Evolutionary conservation across 2,888 invertebrate genomes (phyloP), one percentile per base, ranked within the genome.

Genomic region (Calameuta idolon): DNA sequence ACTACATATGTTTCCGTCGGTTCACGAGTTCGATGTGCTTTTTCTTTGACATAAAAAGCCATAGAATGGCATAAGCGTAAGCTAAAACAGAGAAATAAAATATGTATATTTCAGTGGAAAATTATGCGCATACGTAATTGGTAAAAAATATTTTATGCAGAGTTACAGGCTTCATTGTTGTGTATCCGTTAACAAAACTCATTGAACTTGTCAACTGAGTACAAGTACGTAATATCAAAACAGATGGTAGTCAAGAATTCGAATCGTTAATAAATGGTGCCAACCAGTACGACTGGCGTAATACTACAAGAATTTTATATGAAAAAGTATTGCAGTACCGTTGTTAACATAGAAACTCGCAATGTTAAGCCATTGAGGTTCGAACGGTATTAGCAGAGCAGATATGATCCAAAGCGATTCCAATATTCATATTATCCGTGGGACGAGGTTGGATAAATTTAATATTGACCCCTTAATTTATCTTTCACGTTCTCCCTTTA

Each of bases 81-180:
- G 35, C 35, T 12, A 12, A 35, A 35, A 3, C 4, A 35, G 12
- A 12, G 3, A 35, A 35, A 35, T 35, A 35, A 35, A 35, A 35
- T 35, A 35, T n/a, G n/a, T n/a, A n/a, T 35, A 35, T 35, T 35
- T 35, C 12, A 35, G 35, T 35, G 35, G 12, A 35, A 35, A 35
- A 12, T 12, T 35, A 35, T 35, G 35, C 12, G 35, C 0, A 35
- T 12, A 3, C 35, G 11, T 35, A 11, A 35, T 35, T 12, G 12
- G 0, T 12, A 11, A 35, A 0, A 12, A 3, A 12, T 12, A 0
- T 12, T 3, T 11, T 35, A 35, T 12, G 35, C 1, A 1, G 35
- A 35, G 35, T 1, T 12, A 12, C 12, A 3, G 12, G 12, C 4
- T 35, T 35, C 12, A 12, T 35, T 12, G 35, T 12, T 35, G 35